A percentile compares a stretch with the other conserved stretches of the same genome.
phyloP scores from a whole-genome alignment of 2,113 vertebrate species.

The Uropsilus gracilis region DNA sequence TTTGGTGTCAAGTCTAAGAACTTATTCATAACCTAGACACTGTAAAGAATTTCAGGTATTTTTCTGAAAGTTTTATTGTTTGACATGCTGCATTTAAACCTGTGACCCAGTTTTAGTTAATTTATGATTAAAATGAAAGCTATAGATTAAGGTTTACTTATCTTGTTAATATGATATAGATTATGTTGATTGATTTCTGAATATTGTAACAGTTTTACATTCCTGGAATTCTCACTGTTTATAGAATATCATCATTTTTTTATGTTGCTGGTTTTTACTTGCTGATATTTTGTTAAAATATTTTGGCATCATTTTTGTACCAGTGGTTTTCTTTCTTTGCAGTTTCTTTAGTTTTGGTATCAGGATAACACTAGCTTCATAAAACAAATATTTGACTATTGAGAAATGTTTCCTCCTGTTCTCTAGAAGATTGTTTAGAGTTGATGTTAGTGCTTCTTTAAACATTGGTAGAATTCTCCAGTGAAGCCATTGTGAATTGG shows the following conservation, averaged over 20 bases:
- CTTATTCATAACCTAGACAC: not conserved
- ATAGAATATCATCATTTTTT: not conserved
- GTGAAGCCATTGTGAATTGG: not conserved
- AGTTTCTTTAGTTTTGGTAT: not conserved
- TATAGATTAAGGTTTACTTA: not conserved
- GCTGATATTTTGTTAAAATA: slow-evolving; percentile 7
- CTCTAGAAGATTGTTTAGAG: not conserved
- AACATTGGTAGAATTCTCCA: not conserved
- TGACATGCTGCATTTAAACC: not conserved
- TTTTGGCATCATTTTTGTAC: not conserved
- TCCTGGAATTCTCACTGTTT: not conserved
- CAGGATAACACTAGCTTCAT: not conserved
- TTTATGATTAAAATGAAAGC: not conserved
- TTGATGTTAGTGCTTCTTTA: slow-evolving; percentile 1
- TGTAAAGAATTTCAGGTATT: slow-evolving; percentile 10
- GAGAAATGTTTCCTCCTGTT: not conserved
- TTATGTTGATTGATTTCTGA: not conserved
- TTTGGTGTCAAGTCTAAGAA: not conserved
- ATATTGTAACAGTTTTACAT: not conserved
- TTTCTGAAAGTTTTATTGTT: not conserved
- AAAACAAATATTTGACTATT: not conserved
- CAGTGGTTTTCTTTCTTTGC: slow-evolving; percentile 6
- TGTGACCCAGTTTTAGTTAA: not conserved
- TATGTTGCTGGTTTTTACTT: not conserved
- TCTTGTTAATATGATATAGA: not conserved